phyloP scores from a whole-genome alignment of 2,888 invertebrate genomes.

The Meganola albula region DNA sequence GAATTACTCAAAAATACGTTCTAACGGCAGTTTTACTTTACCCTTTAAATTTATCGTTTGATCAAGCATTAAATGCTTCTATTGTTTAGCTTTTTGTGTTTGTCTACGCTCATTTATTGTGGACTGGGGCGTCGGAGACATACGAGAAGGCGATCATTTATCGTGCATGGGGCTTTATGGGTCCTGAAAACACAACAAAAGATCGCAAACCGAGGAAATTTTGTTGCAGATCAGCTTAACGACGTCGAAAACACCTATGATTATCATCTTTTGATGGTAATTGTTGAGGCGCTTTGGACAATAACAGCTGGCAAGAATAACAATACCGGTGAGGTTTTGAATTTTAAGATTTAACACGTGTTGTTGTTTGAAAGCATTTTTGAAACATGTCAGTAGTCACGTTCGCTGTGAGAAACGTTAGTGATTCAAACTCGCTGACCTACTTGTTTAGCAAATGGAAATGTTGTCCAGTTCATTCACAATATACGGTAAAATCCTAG shows the following conservation, averaged over 20 bases:
- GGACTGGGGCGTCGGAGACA: conserved; percentile 40
- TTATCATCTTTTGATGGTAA: conserved; percentile 78
- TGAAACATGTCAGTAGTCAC: conserved; percentile 23
- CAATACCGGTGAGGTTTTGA: conserved; percentile 69
- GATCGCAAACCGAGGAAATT: conserved; percentile 74
- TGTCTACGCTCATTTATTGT: conserved; percentile 41
- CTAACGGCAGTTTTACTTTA: conserved; percentile 43
- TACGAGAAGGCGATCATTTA: conserved; percentile 47
- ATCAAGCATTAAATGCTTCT: conserved; percentile 31
- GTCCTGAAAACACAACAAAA: conserved; percentile 47
- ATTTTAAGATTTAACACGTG: conserved; percentile 46
- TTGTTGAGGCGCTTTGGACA: conserved; percentile 71
- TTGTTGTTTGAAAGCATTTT: conserved; percentile 50
- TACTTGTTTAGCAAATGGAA: too few species aligned
- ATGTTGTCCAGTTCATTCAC: too few species aligned
- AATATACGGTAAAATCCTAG: too few species aligned
- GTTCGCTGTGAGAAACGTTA: not conserved
- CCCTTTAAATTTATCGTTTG: conserved; percentile 26
- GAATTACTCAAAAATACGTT: conserved; percentile 19
- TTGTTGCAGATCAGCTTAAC: conserved; percentile 77
- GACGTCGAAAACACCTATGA: conserved; percentile 77
- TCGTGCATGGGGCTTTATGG: conserved; percentile 59
- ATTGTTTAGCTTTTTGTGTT: conserved; percentile 55
- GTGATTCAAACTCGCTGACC: conserved; percentile 8
- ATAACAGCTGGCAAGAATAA: conserved; percentile 64